Evolutionary conservation across 2,888 invertebrate species (phyloP).

Genomic region (Anticlea derivata): DNA sequence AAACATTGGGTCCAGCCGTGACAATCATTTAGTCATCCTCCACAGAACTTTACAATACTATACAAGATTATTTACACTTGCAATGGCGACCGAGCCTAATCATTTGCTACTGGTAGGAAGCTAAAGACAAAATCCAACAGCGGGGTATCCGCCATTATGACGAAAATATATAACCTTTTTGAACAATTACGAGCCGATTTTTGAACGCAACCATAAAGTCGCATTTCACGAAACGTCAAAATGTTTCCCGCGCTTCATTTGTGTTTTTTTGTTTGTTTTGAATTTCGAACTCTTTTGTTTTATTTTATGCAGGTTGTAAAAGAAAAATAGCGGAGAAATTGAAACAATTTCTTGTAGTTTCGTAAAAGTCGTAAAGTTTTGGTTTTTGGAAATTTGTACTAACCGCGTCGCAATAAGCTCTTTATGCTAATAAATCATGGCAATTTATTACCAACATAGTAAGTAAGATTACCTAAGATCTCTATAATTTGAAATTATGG

Average conservation of each 20-base stretch:
- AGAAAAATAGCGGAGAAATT: constrained; percentile 58
- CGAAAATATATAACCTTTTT: constrained; percentile 60
- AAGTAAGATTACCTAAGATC: no score
- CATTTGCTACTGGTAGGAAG: constrained; percentile 79
- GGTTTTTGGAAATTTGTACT: constrained; percentile 19
- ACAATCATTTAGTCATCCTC: constrained; percentile 52
- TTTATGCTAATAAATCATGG: constrained; percentile 12
- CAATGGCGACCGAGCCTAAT: constrained; percentile 76
- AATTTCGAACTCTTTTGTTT: constrained; percentile 27
- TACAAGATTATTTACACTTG: constrained; percentile 74
- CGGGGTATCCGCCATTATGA: constrained; percentile 60
- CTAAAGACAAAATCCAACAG: constrained; percentile 62
- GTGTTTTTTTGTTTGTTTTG: constrained; percentile 44
- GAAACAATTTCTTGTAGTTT: constrained; percentile 67
- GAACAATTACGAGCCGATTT: constrained; percentile 63
- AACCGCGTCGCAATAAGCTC: constrained; percentile 1
- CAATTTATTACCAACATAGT: no score
- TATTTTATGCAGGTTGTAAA: constrained; percentile 43
- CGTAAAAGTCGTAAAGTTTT: constrained; percentile 44
- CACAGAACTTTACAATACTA: constrained; percentile 48
- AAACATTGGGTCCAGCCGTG: constrained; percentile 37
- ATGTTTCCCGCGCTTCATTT: constrained; percentile 65
- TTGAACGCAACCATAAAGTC: constrained; percentile 68
- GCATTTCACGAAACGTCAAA: constrained; percentile 64
- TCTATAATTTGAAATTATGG: no score